phyloP scores from a whole-genome alignment of 2,113 vertebrate genomes.

The Sinosuthora webbiana region DNA sequence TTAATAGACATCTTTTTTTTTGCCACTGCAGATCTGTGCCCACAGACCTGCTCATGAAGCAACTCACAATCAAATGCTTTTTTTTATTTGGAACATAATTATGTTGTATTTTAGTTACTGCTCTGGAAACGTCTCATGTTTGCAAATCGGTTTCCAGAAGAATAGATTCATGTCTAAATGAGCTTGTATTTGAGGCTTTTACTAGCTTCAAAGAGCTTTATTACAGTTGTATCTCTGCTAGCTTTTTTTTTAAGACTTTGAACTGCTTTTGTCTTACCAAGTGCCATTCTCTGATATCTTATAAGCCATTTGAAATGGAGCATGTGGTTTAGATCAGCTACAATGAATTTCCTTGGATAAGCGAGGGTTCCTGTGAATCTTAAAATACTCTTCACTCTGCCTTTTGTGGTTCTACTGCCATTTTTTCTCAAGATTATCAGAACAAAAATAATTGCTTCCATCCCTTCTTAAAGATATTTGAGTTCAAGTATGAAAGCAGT shows the following conservation, averaged over 20 bases:
- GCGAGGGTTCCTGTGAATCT: neutral
- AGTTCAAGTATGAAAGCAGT: constrained; percentile 15
- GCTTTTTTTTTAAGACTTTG: neutral
- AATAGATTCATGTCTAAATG: constrained; percentile 11
- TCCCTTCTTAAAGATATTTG: neutral
- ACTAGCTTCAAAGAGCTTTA: constrained; percentile 19
- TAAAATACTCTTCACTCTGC: neutral
- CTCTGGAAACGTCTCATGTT: neutral
- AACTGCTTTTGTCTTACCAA: constrained; percentile 32
- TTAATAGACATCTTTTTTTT: neutral
- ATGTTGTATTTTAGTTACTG: constrained; percentile 24
- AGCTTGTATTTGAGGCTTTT: neutral
- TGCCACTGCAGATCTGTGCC: neutral
- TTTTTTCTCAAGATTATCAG: constrained; percentile 29
- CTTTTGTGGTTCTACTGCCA: neutral
- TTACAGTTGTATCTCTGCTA: neutral
- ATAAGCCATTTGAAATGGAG: constrained; percentile 32
- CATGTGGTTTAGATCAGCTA: constrained; percentile 11
- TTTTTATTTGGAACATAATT: constrained; percentile 32
- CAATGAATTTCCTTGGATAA: constrained; percentile 44
- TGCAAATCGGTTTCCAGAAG: constrained; percentile 17
- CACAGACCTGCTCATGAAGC: neutral
- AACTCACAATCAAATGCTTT: neutral
- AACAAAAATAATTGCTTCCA: constrained; percentile 15
- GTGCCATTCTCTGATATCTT: neutral